Conservation (phyloP, 2,797 vertebrate genomes). For the Adrianichthys oophorus region DNA sequence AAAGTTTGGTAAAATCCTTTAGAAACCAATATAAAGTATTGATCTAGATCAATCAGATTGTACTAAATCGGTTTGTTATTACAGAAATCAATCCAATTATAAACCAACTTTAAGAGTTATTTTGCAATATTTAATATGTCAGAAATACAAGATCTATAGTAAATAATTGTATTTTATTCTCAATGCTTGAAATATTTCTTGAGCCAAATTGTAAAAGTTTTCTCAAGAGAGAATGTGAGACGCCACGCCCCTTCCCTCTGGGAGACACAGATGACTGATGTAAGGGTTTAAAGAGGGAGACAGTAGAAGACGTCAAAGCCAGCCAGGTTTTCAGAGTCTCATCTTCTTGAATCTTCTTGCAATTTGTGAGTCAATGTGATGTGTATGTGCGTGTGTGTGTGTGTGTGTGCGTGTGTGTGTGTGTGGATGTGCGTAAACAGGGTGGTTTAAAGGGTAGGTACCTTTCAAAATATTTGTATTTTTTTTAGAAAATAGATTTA, state of each 20-base stretch:
- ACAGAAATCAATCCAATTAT: no score
- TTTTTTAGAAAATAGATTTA: no score
- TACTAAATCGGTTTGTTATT: no score
- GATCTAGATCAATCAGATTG: no score
- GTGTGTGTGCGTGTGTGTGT: conserved; percentile 10
- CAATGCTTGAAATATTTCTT: background rate
- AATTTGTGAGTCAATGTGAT: conserved; percentile 59
- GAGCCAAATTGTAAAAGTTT: conserved; percentile 24
- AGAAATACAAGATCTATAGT: no score
- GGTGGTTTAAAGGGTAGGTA: no score
- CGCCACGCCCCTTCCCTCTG: conserved; percentile 7
- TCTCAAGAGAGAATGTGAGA: conserved; percentile 8
- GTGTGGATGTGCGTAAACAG: background rate
- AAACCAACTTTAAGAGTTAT: no score
- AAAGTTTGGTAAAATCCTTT: no score
- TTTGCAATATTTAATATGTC: no score
- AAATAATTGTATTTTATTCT: no score
- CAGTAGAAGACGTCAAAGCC: conserved; percentile 60
- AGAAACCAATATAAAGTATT: no score
- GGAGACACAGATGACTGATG: conserved; percentile 16
- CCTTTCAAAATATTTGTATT: no score
- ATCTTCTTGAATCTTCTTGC: conserved; percentile 42
- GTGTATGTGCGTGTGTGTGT: conserved; percentile 7
- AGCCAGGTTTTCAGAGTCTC: conserved; percentile 55
- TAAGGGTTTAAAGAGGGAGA: conserved; percentile 35